Percentiles rank a stretch among this genome's conserved stretches.
Conservation (phyloP, 2,888 invertebrate genomes). For the Agonopterix heracliana region DNA sequence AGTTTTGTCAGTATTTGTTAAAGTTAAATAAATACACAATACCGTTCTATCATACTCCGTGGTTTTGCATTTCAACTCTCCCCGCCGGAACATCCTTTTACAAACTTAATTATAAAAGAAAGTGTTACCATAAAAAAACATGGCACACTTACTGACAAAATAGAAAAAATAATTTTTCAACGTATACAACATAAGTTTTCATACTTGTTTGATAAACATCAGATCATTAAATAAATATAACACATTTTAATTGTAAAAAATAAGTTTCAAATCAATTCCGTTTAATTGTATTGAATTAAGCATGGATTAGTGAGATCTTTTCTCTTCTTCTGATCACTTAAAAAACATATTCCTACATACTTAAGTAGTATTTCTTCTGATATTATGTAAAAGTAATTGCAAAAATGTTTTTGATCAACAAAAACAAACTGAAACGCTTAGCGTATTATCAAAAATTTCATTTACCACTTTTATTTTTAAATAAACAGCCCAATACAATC, state of each 20-base stretch:
- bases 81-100: no score
- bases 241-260: slow-evolving; percentile 1
- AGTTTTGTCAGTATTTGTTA: no score
- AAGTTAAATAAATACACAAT: no score
- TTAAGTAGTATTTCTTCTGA: no score
- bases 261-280: slow-evolving; percentile 4
- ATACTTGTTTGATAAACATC: slow-evolving; percentile 15
- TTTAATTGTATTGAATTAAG: neutral
- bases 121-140: slow-evolving; percentile 25
- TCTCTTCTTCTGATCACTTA: no score
- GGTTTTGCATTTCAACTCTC: no score
- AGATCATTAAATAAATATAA: slow-evolving; percentile 29
- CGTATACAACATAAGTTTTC: slow-evolving; percentile 14
- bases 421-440: slow-evolving; percentile 51
- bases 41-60: no score
- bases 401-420: no score
- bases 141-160: slow-evolving; percentile 27
- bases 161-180: slow-evolving; percentile 1
- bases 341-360: no score
- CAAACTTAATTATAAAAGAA: slow-evolving; percentile 21
- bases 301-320: neutral
- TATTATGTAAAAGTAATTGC: no score
- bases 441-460: slow-evolving; percentile 36
- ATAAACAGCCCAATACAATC: slow-evolving; percentile 53
- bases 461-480: slow-evolving; percentile 17